These are phyloP conservation scores for Clanis bilineata DNA, from an alignment of 2,888 invertebrate genomes.

Conservation along the genomic window DNA sequence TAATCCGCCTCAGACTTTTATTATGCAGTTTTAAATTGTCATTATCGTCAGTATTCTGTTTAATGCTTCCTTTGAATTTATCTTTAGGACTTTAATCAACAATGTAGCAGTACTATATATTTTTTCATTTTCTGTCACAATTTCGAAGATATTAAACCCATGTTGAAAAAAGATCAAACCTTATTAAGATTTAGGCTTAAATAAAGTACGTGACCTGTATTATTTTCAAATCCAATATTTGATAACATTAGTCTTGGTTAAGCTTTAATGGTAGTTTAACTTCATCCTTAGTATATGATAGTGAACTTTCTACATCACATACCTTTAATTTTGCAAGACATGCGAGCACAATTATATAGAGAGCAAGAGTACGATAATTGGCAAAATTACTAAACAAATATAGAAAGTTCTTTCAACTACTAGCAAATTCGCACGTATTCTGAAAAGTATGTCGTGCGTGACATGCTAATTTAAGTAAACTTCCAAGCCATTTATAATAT, in stretches of 20 bases:
- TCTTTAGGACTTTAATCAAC: neutral
- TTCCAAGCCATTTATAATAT: neutral
- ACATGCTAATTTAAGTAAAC: constrained; percentile 22
- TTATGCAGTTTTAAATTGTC: neutral
- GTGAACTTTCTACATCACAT: neutral
- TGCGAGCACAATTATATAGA: constrained; percentile 7
- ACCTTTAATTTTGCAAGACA: neutral
- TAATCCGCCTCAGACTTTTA: neutral
- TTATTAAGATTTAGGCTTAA: neutral
- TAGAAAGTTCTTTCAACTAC: constrained; percentile 6
- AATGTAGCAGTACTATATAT: neutral
- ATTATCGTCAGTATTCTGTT: neutral
- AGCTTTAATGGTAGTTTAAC: neutral
- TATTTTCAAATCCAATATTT: neutral
- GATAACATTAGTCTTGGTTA: constrained; percentile 2
- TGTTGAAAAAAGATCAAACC: neutral
- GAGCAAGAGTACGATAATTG: neutral
- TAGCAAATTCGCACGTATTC: constrained; percentile 6
- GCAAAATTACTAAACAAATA: constrained; percentile 1
- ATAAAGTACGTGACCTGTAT: neutral
- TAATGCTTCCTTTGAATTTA: neutral
- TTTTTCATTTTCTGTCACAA: neutral
- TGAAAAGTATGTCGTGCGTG: constrained; percentile 22
- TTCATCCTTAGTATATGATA: neutral
- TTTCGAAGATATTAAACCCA: neutral